Conservation (phyloP, 2,113 vertebrate genomes). For the Plestiodon gilberti region DNA sequence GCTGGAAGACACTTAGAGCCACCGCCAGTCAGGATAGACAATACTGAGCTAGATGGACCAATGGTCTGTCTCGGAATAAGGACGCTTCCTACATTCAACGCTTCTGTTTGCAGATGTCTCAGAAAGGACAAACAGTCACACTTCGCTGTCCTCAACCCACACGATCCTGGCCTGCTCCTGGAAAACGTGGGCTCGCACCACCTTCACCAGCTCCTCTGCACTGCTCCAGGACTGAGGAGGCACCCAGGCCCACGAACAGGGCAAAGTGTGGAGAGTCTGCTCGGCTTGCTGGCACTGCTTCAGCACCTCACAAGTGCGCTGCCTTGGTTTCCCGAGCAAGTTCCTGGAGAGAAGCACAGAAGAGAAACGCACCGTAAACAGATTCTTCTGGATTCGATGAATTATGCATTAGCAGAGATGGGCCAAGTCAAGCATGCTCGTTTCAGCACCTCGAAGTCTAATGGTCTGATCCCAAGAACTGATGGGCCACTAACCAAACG, state of each 20-base stretch:
- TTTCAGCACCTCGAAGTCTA: constrained; percentile 15
- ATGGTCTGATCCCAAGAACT: constrained; percentile 8
- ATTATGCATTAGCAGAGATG: constrained; percentile 11
- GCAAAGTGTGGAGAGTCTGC: constrained; percentile 67
- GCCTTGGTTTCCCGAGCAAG: constrained; percentile 68
- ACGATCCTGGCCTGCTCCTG: constrained; percentile 77
- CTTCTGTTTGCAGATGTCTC: not conserved
- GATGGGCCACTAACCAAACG: not conserved
- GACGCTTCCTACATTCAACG: not conserved
- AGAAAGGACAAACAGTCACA: constrained; percentile 36
- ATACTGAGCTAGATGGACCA: too few species aligned
- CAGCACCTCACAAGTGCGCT: constrained; percentile 76
- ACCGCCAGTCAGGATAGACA: too few species aligned
- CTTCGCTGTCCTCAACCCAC: constrained; percentile 69
- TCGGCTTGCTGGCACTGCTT: constrained; percentile 66
- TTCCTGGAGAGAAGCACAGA: constrained; percentile 54
- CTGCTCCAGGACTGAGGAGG: constrained; percentile 67
- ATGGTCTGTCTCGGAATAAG: too few species aligned
- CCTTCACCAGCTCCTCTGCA: constrained; percentile 73
- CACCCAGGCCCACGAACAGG: constrained; percentile 72
- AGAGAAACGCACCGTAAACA: not conserved
- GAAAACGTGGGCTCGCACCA: constrained; percentile 75
- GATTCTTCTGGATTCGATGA: not conserved
- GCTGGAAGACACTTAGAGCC: too few species aligned
- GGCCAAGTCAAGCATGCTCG: constrained; percentile 24